phyloP scores from a whole-genome alignment of 2,113 vertebrate genomes.

The Salvator merianae region DNA sequence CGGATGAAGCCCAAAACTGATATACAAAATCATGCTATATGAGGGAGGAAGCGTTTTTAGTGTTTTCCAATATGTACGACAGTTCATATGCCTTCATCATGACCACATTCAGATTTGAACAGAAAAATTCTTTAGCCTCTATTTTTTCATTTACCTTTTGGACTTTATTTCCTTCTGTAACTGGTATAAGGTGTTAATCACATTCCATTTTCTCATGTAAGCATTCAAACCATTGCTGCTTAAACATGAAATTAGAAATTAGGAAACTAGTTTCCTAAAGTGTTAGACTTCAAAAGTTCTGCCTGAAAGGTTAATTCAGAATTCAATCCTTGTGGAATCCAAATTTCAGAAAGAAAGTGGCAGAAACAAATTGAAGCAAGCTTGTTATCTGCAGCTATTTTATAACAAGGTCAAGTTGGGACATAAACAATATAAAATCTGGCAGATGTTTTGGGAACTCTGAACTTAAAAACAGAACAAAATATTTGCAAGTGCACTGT shows the following conservation, averaged over 20 bases:
- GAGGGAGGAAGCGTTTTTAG: too few relatives aligned
- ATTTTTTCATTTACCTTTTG: not conserved
- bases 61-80: too few relatives aligned
- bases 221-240: not conserved
- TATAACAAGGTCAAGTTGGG: conserved; percentile 2
- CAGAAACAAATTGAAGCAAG: not conserved
- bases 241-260: not conserved
- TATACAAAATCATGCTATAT: too few relatives aligned
- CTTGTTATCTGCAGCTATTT: not conserved
- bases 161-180: not conserved
- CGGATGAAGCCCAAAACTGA: too few relatives aligned
- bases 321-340: conserved; percentile 9
- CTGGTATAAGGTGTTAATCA: not conserved
- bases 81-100: too few relatives aligned
- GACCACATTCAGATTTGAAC: too few relatives aligned
- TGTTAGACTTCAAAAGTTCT: not conserved
- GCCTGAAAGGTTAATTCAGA: conserved; percentile 11
- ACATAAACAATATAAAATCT: conserved; percentile 9
- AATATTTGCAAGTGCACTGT: not conserved
- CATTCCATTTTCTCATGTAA: not conserved
- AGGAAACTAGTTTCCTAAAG: not conserved
- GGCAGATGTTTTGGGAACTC: conserved; percentile 17
- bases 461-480: not conserved
- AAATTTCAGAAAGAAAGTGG: not conserved
- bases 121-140: not conserved